Conservation (phyloP, 2,888 invertebrate species). For the Tinea semifulvella region DNA sequence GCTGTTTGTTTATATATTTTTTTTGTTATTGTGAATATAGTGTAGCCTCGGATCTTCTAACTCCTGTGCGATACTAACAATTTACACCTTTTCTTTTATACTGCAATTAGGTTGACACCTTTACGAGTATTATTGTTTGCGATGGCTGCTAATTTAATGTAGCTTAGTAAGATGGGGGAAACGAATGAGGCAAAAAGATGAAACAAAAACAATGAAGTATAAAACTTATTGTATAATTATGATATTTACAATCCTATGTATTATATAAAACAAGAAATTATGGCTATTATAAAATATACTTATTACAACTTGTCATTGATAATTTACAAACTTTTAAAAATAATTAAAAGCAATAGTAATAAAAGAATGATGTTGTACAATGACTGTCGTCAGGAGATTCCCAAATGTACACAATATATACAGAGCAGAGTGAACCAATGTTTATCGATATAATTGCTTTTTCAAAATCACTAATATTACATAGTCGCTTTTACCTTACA, state of each 20-base stretch:
- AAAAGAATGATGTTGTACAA: constrained; percentile 24
- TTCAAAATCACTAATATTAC: constrained; percentile 17
- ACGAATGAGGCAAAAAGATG: neutral
- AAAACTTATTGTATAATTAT: constrained; percentile 67
- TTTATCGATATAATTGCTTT: constrained; percentile 45
- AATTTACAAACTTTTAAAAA: constrained; percentile 59
- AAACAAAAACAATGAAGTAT: constrained; percentile 59
- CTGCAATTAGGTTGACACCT: too few species aligned
- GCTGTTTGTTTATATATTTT: too few species aligned
- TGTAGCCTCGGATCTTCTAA: too few species aligned
- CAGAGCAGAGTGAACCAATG: constrained; percentile 24
- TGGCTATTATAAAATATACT: constrained; percentile 63
- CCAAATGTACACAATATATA: constrained; percentile 4
- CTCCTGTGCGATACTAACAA: too few species aligned
- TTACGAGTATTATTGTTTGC: too few species aligned
- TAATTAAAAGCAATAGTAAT: constrained; percentile 56
- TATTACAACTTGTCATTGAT: constrained; percentile 64
- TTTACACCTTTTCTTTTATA: too few species aligned
- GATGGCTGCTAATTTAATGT: too few species aligned
- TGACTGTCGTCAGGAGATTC: too few species aligned
- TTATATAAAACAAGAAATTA: constrained; percentile 66
- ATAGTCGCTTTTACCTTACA: too few species aligned
- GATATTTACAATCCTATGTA: constrained; percentile 64
- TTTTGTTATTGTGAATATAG: too few species aligned
- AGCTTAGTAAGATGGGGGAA: neutral